Percentiles rank a stretch among this genome's conserved stretches.
Evolutionary conservation across 2,797 vertebrate species (phyloP).

Genomic region (Staurois parvus): DNA sequence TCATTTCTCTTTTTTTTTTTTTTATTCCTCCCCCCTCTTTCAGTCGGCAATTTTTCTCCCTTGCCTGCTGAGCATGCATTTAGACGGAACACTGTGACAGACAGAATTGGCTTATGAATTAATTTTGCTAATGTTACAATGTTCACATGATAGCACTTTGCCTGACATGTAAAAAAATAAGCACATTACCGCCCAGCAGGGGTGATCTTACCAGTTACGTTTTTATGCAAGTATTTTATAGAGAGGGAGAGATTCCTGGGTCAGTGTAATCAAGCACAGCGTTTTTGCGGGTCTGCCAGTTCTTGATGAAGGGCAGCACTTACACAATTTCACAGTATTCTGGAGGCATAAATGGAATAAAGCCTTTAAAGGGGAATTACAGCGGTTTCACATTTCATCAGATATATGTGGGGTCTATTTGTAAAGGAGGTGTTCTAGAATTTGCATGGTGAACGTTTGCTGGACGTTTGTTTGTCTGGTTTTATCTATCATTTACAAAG

Average conservation of each 20-base stretch:
- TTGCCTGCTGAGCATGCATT: slow-evolving; percentile 73
- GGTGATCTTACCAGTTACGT: slow-evolving; percentile 70
- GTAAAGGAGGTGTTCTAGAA: too few relatives aligned
- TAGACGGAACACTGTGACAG: slow-evolving; percentile 72
- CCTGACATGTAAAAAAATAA: slow-evolving; percentile 72
- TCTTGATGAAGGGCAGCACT: slow-evolving; percentile 67
- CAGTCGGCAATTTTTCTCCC: slow-evolving; percentile 66
- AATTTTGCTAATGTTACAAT: slow-evolving; percentile 76
- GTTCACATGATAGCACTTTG: slow-evolving; percentile 69
- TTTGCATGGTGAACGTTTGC: too few relatives aligned
- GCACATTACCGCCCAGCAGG: slow-evolving; percentile 76
- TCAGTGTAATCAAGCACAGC: slow-evolving; percentile 71
- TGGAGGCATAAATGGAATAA: slow-evolving; percentile 56
- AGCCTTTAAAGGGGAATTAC: slow-evolving; percentile 60
- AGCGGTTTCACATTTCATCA: too few relatives aligned
- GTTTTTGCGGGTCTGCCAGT: slow-evolving; percentile 64
- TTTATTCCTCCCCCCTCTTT: slow-evolving; percentile 49
- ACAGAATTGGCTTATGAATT: slow-evolving; percentile 73
- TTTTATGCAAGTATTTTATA: slow-evolving; percentile 73
- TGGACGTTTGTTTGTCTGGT: too few relatives aligned
- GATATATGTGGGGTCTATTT: too few relatives aligned
- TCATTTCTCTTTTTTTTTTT: slow-evolving; percentile 59
- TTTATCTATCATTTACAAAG: too few relatives aligned
- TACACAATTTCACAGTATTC: slow-evolving; percentile 61
- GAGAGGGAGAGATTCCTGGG: slow-evolving; percentile 69